These are phyloP conservation scores for Probosciger aterrimus DNA, from an alignment of 2,113 vertebrate genomes.

Conservation along the genomic window DNA sequence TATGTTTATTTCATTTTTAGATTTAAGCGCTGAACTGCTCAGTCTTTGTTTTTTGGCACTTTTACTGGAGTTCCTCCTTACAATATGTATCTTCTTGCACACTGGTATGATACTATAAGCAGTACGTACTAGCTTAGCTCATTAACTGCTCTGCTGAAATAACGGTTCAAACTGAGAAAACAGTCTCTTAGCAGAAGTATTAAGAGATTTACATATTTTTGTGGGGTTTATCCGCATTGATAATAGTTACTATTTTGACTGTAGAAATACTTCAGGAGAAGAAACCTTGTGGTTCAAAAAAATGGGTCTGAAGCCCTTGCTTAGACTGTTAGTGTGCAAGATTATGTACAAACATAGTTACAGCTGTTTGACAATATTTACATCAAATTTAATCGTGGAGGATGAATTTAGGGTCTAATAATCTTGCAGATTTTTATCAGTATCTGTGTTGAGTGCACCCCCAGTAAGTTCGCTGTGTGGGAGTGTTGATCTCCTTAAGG, in stretches of 20 bases:
- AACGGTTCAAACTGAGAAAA: neutral
- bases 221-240: neutral
- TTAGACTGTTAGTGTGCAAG: neutral
- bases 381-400: neutral
- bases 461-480: neutral
- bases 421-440: neutral
- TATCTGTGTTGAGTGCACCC: neutral
- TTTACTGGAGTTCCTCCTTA: neutral
- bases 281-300: neutral
- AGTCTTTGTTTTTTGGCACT: neutral
- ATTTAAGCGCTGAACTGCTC: neutral
- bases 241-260: neutral
- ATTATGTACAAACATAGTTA: neutral
- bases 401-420: no score
- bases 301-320: neutral
- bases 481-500: neutral
- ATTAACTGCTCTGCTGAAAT: neutral
- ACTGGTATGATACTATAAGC: neutral
- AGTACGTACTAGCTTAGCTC: neutral
- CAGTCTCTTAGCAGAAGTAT: neutral
- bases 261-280: neutral
- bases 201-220: neutral
- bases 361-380: neutral
- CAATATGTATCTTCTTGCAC: accelerated
- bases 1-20: neutral